Conservation (phyloP, 2,888 invertebrate species). For the Druceiella hillmani region DNA sequence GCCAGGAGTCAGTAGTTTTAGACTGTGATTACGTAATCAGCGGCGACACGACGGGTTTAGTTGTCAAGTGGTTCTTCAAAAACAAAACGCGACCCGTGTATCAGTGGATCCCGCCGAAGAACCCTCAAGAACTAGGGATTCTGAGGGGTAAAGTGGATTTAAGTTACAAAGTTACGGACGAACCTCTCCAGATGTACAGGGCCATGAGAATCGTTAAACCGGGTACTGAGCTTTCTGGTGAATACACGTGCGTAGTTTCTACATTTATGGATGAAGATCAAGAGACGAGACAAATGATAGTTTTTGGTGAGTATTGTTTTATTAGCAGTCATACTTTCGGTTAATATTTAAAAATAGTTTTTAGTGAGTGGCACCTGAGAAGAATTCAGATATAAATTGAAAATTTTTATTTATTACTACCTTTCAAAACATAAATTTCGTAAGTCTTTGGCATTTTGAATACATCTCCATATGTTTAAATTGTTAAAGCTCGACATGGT, state of each 20-base stretch:
- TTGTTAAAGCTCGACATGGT: no score
- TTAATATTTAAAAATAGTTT: no score
- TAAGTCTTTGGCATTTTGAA: no score
- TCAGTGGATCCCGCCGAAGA: conserved; percentile 69
- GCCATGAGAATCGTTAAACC: conserved; percentile 68
- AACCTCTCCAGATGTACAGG: conserved; percentile 63
- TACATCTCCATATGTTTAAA: no score
- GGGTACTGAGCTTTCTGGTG: conserved; percentile 66
- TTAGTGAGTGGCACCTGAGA: no score
- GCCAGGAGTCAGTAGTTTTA: conserved; percentile 56
- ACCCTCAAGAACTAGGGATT: conserved; percentile 60
- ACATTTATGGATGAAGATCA: conserved; percentile 65
- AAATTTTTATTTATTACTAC: no score
- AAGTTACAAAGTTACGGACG: conserved; percentile 58
- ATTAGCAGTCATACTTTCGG: no score
- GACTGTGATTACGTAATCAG: conserved; percentile 68
- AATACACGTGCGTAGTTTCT: conserved; percentile 69
- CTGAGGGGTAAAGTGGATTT: conserved; percentile 55
- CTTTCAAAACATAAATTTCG: no score
- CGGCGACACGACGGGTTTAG: conserved; percentile 61
- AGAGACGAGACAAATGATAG: conserved; percentile 58
- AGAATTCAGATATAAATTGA: no score
- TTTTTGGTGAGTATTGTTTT: conserved; percentile 67
- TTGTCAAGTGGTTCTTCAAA: conserved; percentile 74
- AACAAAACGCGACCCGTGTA: conserved; percentile 63